Conservation (phyloP, 2,797 vertebrate genomes). For the Harpagifer antarcticus region DNA sequence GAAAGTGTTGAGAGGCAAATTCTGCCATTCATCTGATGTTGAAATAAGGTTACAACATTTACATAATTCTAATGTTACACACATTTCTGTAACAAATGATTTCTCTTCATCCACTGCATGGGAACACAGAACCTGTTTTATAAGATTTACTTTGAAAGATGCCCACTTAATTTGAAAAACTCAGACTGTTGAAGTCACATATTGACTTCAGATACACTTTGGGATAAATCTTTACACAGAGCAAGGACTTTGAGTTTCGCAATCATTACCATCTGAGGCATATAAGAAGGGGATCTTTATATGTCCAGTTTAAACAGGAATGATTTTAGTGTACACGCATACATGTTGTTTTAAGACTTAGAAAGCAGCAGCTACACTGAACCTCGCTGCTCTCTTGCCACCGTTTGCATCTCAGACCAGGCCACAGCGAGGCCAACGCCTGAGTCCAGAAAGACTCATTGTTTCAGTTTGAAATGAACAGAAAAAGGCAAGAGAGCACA, state of each 20-base stretch:
- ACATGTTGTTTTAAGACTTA: not conserved
- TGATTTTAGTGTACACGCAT: not conserved
- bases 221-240: not conserved
- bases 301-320: not conserved
- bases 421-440: conserved; percentile 3
- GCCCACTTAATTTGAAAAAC: not conserved
- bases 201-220: not conserved
- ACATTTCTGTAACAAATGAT: no score
- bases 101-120: no score
- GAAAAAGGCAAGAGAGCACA: conserved; percentile 36
- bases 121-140: not conserved
- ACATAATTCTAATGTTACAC: no score
- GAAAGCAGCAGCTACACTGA: conserved; percentile 11
- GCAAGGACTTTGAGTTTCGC: not conserved
- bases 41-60: not conserved
- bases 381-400: conserved; percentile 32
- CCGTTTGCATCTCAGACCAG: conserved; percentile 32
- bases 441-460: conserved; percentile 48
- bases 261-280: not conserved
- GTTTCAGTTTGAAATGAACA: conserved; percentile 36
- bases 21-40: not conserved
- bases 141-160: not conserved
- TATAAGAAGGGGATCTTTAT: not conserved
- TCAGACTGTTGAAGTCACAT: not conserved
- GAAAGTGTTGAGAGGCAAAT: not conserved